Conservation (phyloP, 2,888 invertebrate species). For the Rhabditoides inermis region DNA sequence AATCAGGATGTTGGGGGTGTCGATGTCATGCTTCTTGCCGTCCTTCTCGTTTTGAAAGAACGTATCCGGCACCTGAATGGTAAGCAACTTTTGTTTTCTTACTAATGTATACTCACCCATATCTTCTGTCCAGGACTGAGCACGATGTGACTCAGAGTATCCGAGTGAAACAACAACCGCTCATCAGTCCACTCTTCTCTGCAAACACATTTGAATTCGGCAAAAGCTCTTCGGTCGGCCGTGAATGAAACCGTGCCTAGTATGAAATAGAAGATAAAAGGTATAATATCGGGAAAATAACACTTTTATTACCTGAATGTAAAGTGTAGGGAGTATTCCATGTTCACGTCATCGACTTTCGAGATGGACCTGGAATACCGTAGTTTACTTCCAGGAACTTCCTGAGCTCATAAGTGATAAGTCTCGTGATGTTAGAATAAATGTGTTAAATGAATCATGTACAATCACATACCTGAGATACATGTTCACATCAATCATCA, state of each 20-base stretch:
- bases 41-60: slow-evolving; percentile 74
- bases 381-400: not conserved
- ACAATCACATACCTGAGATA: slow-evolving; percentile 29
- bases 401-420: not conserved
- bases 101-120: slow-evolving; percentile 10
- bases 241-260: too few species aligned
- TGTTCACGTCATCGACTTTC: slow-evolving; percentile 44
- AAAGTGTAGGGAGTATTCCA: slow-evolving; percentile 87
- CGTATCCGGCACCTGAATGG: slow-evolving; percentile 33
- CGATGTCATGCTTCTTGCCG: slow-evolving; percentile 65
- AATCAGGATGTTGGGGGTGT: slow-evolving; percentile 71
- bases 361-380: slow-evolving; percentile 31
- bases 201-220: too few species aligned
- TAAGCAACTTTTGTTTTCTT: not conserved
- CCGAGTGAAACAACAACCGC: slow-evolving; percentile 57
- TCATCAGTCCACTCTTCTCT: slow-evolving; percentile 83
- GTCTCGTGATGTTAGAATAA: not conserved
- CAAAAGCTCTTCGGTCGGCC: too few species aligned
- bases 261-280: not conserved
- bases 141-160: slow-evolving; percentile 31
- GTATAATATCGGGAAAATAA: not conserved
- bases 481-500: slow-evolving; percentile 33
- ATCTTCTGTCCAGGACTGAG: slow-evolving; percentile 33
- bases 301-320: slow-evolving; percentile 66
- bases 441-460: not conserved